phyloP scores from a whole-genome alignment of 2,113 vertebrate genomes.

The Ictalurus punctatus region DNA sequence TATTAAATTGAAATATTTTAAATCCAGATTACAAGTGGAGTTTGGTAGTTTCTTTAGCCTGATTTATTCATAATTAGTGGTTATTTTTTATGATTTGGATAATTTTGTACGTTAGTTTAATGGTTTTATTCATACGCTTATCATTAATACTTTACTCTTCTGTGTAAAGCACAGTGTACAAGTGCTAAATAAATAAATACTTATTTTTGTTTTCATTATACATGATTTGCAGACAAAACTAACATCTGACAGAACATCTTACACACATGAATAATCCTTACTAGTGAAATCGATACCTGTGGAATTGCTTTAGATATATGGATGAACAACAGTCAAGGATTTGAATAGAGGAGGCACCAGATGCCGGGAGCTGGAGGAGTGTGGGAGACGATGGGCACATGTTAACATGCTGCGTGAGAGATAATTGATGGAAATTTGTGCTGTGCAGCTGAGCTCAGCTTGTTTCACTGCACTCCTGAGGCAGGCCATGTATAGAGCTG shows the following conservation, averaged over 20 bases:
- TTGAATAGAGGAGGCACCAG: background rate
- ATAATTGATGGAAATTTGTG: slow-evolving; percentile 1
- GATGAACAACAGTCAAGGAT: background rate
- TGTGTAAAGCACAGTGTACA: background rate
- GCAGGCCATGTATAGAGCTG: background rate
- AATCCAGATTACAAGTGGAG: background rate
- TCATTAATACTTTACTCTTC: background rate
- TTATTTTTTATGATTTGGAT: background rate
- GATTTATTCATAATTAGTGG: background rate
- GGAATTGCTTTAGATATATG: background rate
- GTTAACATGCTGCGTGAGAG: background rate
- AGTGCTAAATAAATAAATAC: background rate
- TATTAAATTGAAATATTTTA: background rate
- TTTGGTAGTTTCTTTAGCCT: background rate
- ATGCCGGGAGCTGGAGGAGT: background rate
- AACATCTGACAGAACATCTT: background rate
- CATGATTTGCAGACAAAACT: background rate
- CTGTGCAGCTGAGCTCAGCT: background rate
- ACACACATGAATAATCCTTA: background rate
- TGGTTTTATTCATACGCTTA: background rate
- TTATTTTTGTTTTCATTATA: background rate
- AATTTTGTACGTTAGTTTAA: background rate
- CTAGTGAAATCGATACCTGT: background rate
- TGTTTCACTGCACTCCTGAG: background rate
- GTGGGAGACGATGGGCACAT: background rate